Conservation (phyloP, 2,888 invertebrate species). For the Microctonus aethiopoides region DNA sequence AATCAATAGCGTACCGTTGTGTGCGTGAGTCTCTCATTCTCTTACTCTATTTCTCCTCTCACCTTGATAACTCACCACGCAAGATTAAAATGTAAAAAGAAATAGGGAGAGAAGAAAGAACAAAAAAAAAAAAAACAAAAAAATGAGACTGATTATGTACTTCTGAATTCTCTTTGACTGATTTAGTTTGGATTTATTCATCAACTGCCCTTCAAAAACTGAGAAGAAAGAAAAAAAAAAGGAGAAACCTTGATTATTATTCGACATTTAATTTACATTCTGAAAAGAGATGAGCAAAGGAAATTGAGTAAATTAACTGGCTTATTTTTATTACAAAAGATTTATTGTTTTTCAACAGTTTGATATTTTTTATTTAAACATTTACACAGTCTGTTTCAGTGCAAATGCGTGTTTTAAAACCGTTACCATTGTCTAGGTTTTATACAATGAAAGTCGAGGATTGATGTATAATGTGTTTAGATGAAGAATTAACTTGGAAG, state of each 20-base stretch:
- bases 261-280: background rate
- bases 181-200: background rate
- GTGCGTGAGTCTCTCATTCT: constrained; percentile 46
- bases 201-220: background rate
- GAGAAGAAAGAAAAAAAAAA: background rate
- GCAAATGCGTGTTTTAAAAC: background rate
- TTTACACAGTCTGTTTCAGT: background rate
- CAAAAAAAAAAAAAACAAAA: too few relatives aligned
- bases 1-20: constrained; percentile 61
- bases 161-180: background rate
- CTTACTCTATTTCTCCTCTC: constrained; percentile 12
- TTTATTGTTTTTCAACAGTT: background rate
- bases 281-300: background rate
- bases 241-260: background rate
- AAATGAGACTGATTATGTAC: background rate
- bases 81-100: background rate
- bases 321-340: background rate
- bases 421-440: constrained; percentile 4
- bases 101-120: constrained; percentile 4
- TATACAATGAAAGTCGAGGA: background rate
- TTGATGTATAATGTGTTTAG: background rate
- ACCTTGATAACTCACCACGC: constrained; percentile 31
- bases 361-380: background rate
- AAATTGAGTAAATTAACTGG: background rate
- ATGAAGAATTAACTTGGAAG: background rate